Base-by-base conservation (phyloP, 30 jellyfish, hydroid and myxozoan genomes). In the Clytia hemisphaerica region DNA sequence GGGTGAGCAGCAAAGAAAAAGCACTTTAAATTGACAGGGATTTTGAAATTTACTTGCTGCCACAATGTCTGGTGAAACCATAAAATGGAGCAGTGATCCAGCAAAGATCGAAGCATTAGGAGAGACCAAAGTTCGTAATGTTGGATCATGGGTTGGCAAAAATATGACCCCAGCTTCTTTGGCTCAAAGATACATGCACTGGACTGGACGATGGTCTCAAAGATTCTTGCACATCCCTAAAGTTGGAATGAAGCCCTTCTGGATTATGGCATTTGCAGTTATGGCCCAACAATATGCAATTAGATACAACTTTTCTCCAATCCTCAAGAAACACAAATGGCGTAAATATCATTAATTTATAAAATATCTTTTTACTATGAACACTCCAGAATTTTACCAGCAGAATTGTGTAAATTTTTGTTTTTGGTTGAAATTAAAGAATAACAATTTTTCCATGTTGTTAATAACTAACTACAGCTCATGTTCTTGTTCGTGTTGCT, bases 1-100 rank as follows among this genome's bases (percentile, higher is more conserved):
- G n/a, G n/a, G n/a, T n/a, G n/a, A n/a, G n/a, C n/a, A n/a, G n/a
- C n/a, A n/a, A n/a, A n/a, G n/a, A n/a, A n/a, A n/a, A n/a, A n/a
- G n/a, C n/a, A n/a, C n/a, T n/a, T n/a, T n/a, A n/a, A n/a, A n/a
- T n/a, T n/a, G n/a, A n/a, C n/a, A n/a, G n/a, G n/a, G n/a, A n/a
- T n/a, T n/a, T n/a, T n/a, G n/a, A n/a, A n/a, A n/a, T n/a, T n/a
- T n/a, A n/a, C n/a, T n/a, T n/a, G n/a, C n/a, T n/a, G n/a, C n/a
- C n/a, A n/a, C n/a, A n/a, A n/a, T n/a, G n/a, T n/a, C n/a, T n/a
- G n/a, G n/a, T 37, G 78, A 45, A 1, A 65, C 37, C 38, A 36
- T 65, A 22, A 31, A 67, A 36, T 65, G 78, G 78, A 65, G 78
- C 44, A 65, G 78, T 65, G 78, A 65, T 37, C 69, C 78, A n/a